Percentiles rank a stretch among this genome's conserved stretches.
Evolutionary conservation across 2,113 vertebrate genomes (phyloP).

Genomic region (Falcunculus frontatus): DNA sequence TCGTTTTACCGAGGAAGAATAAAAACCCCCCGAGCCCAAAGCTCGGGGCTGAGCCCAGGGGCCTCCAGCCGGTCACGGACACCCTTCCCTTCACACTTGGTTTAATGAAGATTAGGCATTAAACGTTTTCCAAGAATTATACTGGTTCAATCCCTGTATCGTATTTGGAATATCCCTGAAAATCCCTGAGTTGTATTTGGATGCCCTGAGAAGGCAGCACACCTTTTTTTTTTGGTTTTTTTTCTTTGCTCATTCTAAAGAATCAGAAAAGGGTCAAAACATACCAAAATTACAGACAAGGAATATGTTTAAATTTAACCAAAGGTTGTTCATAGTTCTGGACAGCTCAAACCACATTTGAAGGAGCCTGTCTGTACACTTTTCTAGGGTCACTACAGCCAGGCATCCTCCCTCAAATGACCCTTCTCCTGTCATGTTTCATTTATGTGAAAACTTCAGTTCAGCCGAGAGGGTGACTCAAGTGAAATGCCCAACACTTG

Average conservation of each 20-base stretch:
- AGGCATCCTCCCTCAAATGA: neutral
- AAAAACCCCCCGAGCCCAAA: neutral
- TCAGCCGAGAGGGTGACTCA: neutral
- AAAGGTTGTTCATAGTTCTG: neutral
- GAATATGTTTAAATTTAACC: neutral
- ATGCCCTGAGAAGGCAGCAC: neutral
- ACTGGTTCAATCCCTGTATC: neutral
- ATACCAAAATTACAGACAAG: neutral
- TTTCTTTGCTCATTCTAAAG: neutral
- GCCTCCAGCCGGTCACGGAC: neutral
- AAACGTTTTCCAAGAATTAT: neutral
- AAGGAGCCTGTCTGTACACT: neutral
- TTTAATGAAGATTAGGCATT: neutral
- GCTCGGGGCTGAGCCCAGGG: neutral
- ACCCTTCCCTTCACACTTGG: neutral
- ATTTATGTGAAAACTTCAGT: neutral
- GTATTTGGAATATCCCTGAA: too few species aligned
- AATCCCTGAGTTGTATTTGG: neutral
- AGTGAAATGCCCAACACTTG: neutral
- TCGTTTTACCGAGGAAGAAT: neutral
- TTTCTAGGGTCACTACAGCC: neutral
- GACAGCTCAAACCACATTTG: neutral
- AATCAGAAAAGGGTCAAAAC: neutral
- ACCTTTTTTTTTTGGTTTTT: fast-evolving
- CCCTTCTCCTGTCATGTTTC: neutral